A percentile compares a stretch with the other conserved stretches of the same genome.
Conservation (phyloP, 2,113 vertebrate species). For the Corydoras maculifer region DNA sequence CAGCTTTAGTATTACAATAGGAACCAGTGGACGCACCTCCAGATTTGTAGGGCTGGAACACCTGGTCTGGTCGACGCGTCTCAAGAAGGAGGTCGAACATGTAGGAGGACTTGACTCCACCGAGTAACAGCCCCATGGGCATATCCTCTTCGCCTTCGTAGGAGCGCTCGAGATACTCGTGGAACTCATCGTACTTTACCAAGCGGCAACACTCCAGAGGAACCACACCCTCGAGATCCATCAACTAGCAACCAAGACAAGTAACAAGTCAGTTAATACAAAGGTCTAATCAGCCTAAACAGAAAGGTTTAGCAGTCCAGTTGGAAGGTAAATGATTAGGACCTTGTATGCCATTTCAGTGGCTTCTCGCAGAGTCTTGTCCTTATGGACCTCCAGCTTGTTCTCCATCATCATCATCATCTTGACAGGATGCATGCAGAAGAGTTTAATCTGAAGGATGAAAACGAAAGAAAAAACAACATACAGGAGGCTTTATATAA, state of each 20-base stretch:
- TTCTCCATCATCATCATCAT: constrained; percentile 83
- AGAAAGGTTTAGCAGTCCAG: no score
- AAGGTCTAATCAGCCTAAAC: no score
- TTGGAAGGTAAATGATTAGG: no score
- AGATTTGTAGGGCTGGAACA: constrained; percentile 94
- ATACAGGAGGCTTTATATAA: no score
- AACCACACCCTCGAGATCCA: constrained; percentile 83
- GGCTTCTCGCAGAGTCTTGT: constrained; percentile 90
- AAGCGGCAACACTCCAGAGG: constrained; percentile 89
- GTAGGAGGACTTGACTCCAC: constrained; percentile 95
- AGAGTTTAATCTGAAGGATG: constrained; percentile 83
- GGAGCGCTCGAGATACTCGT: constrained; percentile 93
- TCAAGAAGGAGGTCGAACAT: constrained; percentile 97
- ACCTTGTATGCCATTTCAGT: constrained; percentile 94
- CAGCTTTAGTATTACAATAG: no score
- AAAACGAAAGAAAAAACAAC: background rate
- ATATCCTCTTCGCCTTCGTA: constrained; percentile 94
- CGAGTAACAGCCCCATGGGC: constrained; percentile 88
- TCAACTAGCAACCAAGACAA: constrained; percentile 63
- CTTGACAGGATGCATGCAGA: constrained; percentile 92
- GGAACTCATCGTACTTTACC: constrained; percentile 97
- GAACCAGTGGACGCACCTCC: no score
- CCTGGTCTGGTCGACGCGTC: constrained; percentile 82
- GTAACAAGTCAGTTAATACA: background rate
- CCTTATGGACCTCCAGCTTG: constrained; percentile 96